phyloP scores from a whole-genome alignment of 2,888 invertebrate genomes.

The Cheilosia impressa region DNA sequence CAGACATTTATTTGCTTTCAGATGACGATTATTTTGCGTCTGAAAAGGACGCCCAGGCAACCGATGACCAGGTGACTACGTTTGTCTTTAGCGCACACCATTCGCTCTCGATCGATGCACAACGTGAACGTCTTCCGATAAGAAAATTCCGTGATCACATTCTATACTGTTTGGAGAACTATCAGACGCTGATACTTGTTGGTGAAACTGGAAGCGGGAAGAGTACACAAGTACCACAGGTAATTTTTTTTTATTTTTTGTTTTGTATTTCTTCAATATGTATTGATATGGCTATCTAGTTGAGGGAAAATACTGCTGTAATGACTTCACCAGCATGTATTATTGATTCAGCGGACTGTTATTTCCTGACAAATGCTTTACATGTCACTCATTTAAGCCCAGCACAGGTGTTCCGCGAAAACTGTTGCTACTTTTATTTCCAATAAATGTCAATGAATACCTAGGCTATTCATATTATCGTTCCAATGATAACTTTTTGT shows the following conservation, averaged over 20 bases:
- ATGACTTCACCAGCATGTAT: too few species aligned
- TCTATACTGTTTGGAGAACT: slow-evolving; percentile 94
- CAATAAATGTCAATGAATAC: too few species aligned
- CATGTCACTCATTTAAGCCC: too few species aligned
- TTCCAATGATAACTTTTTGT: too few species aligned
- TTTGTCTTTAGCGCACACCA: slow-evolving; percentile 94
- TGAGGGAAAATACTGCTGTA: background rate
- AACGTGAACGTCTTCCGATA: slow-evolving; percentile 94
- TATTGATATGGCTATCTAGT: background rate
- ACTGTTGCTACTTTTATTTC: too few species aligned
- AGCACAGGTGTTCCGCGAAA: too few species aligned
- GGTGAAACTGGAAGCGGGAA: slow-evolving; percentile 99
- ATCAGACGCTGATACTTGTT: slow-evolving; percentile 93
- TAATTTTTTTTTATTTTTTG: slow-evolving; percentile 80
- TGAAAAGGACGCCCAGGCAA: slow-evolving; percentile 80
- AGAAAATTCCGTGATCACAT: slow-evolving; percentile 94
- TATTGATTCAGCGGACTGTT: too few species aligned
- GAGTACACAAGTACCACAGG: slow-evolving; percentile 97
- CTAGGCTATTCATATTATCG: too few species aligned
- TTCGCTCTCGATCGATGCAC: slow-evolving; percentile 92
- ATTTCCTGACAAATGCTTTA: too few species aligned
- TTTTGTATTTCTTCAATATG: background rate
- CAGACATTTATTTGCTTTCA: slow-evolving; percentile 24
- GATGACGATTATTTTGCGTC: slow-evolving; percentile 75
- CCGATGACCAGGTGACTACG: slow-evolving; percentile 83